Evolutionary conservation across 2,113 vertebrate species (phyloP).

Genomic region (Neolamprologus devosi): DNA sequence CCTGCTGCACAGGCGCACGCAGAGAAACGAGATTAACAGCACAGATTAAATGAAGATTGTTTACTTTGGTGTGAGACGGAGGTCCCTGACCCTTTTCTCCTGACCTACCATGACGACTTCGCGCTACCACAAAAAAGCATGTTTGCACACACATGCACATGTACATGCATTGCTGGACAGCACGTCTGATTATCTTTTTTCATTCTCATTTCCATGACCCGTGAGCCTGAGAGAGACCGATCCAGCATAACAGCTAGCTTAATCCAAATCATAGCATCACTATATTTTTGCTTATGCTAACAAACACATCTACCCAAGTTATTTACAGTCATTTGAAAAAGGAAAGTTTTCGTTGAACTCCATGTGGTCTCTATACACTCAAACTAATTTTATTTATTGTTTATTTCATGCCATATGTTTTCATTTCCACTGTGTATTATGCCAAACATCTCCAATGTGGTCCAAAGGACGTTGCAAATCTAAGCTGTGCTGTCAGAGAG

Average conservation of each 20-base stretch:
- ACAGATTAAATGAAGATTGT: constrained; percentile 24
- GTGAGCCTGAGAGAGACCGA: neutral
- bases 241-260: neutral
- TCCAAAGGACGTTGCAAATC: neutral
- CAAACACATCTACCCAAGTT: neutral
- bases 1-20: constrained; percentile 55
- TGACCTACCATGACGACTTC: neutral
- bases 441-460: neutral
- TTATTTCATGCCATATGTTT: neutral
- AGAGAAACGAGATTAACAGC: constrained; percentile 5
- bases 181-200: neutral
- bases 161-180: neutral
- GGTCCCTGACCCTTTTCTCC: neutral
- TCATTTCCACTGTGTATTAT: neutral
- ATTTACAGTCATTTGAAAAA: neutral
- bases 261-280: neutral
- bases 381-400: neutral
- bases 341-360: neutral
- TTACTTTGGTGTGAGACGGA: neutral
- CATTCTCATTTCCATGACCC: neutral
- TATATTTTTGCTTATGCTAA: neutral
- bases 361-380: neutral
- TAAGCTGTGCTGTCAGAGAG: neutral
- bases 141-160: neutral
- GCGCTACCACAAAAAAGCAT: neutral